Conservation (phyloP, 64 coral and sea anemone species). For the Dendronephthya gigantea region DNA sequence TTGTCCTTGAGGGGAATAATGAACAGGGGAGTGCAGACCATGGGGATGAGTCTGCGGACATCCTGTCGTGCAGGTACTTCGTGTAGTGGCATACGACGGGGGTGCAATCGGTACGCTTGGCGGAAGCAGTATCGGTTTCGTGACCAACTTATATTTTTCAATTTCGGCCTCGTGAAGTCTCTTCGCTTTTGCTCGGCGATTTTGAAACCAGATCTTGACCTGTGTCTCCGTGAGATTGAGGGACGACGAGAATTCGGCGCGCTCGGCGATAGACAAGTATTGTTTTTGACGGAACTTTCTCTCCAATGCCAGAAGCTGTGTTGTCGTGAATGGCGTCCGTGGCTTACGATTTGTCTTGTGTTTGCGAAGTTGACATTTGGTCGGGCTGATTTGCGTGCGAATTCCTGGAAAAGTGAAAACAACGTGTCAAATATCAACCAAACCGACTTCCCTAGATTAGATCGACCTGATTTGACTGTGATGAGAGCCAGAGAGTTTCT, state of each 20-base stretch:
- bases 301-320: slow-evolving; percentile 86
- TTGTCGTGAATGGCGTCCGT: slow-evolving; percentile 90
- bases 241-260: slow-evolving; percentile 94
- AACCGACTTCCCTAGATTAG: no score
- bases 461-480: no score
- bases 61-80: neutral
- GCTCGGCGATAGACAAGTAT: slow-evolving; percentile 94
- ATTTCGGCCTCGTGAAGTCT: slow-evolving; percentile 97
- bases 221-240: slow-evolving; percentile 95
- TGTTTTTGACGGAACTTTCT: slow-evolving; percentile 98
- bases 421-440: neutral
- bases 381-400: slow-evolving; percentile 70
- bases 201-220: slow-evolving; percentile 99
- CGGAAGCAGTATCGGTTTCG: slow-evolving; percentile 64
- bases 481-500: no score
- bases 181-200: slow-evolving; percentile 98
- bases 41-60: neutral
- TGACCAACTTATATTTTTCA: slow-evolving; percentile 94
- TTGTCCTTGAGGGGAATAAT: neutral
- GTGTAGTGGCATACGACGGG: neutral
- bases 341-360: slow-evolving; percentile 99
- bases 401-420: slow-evolving; percentile 52
- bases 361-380: slow-evolving; percentile 93
- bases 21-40: neutral
- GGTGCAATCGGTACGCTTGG: neutral